Percentiles rank a stretch among this genome's conserved stretches.
Conservation (phyloP, 2,888 invertebrate species). For the Oscheius onirici region DNA sequence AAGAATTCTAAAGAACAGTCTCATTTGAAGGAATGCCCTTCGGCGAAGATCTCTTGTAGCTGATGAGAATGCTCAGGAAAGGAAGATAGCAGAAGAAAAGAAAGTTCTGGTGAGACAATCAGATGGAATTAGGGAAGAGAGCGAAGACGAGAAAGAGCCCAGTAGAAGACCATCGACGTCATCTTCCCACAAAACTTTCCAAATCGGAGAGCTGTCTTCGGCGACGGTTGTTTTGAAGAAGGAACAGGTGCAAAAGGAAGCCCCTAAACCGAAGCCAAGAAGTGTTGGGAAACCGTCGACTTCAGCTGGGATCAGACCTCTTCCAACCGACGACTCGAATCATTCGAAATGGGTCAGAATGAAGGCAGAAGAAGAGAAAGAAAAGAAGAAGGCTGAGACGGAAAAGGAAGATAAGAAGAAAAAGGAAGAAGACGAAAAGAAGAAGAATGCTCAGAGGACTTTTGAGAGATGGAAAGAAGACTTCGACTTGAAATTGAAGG, state of each 20-base stretch:
- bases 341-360: constrained; percentile 43
- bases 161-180: constrained; percentile 9
- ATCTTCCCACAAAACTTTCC: constrained; percentile 12
- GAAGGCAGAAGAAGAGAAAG: constrained; percentile 34
- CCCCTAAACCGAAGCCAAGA: not conserved
- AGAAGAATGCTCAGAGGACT: constrained; percentile 37
- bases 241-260: not conserved
- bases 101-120: constrained; percentile 16
- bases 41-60: not conserved
- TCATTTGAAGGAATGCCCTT: not conserved
- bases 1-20: not conserved
- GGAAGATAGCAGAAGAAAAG: constrained; percentile 13
- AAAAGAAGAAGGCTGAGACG: constrained; percentile 28
- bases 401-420: constrained; percentile 33
- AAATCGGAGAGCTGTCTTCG: constrained; percentile 8
- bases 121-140: constrained; percentile 20
- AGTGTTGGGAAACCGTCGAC: not conserved
- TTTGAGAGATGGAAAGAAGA: constrained; percentile 45
- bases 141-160: constrained; percentile 9
- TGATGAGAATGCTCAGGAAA: not conserved
- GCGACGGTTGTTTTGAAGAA: constrained; percentile 7
- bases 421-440: constrained; percentile 38
- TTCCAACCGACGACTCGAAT: constrained; percentile 7
- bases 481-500: constrained; percentile 27
- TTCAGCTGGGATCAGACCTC: not conserved